Evolutionary conservation across 2,888 invertebrate species (phyloP), one percentile per base, ranked within the genome.

Genomic region (Subacronicta megacephala): DNA sequence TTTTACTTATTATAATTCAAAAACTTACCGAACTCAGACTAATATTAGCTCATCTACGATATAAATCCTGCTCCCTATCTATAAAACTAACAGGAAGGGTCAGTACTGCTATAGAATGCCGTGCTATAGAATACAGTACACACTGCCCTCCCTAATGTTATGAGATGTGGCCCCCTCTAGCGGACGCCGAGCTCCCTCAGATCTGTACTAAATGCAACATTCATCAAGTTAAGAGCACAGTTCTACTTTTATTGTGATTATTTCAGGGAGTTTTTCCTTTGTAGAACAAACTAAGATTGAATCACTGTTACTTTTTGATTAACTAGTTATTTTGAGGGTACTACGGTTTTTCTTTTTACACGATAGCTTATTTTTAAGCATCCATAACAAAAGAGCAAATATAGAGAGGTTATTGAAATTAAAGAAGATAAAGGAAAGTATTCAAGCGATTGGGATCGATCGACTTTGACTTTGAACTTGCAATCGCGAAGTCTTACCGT

Each of bases 231-330:
- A 66, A 67, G 50, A 71, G 66, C 59, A 13, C 13, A 6, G 50
- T 23, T 45, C 42, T 41, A 54, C 68, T 72, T 72, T 75, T 72
- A 72, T 72, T 67, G 50, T 67, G 68, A 75, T 75, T 75, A 59
- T 67, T 64, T 58, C 47, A 61, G 42, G 46, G 56, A 42, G 44
- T 20, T 45, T 42, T 54, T 49, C 40, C 52, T 62, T 72, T 49
- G 60, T 47, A 46, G 26, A 37, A 38, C 33, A 35, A 49, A 40
- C 38, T 47, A 15, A 41, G 37, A 29, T 29, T 29, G 15, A 29
- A 44, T 29, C 55, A 47, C 41, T 15, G 41, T 68, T 63, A 45
- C 6, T 45, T 20, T 63, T 69, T 65, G 45, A 50, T 62, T 42
- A 47, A 45, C 35, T 37, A 37, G n/a, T 17, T 44, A 12, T 7